These are phyloP conservation scores for Ctena decussata DNA, from an alignment of 2,888 invertebrate species.

Conservation along the genomic window DNA sequence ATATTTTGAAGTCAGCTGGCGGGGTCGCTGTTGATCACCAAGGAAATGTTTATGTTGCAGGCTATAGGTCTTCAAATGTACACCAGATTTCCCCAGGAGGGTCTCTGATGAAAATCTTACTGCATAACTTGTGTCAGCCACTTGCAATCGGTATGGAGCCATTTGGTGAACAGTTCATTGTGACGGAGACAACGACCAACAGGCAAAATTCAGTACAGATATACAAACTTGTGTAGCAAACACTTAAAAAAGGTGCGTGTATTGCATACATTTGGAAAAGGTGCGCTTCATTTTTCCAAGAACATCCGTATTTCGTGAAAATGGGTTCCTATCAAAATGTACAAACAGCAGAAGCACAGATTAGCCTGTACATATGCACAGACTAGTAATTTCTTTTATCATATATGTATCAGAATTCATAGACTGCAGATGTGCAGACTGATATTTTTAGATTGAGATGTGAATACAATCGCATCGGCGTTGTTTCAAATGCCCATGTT, in stretches of 20 bases:
- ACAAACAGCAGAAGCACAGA: no score
- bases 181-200: constrained; percentile 59
- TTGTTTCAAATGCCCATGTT: no score
- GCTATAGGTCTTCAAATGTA: constrained; percentile 58
- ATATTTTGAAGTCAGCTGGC: constrained; percentile 63
- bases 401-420: no score
- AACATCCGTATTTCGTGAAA: no score
- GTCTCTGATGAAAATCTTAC: constrained; percentile 55
- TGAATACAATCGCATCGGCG: no score
- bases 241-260: no score
- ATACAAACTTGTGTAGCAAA: constrained; percentile 53
- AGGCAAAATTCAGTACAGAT: constrained; percentile 62
- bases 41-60: constrained; percentile 64
- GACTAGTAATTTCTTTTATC: no score
- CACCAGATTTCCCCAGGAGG: constrained; percentile 64
- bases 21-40: constrained; percentile 64
- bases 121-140: constrained; percentile 59
- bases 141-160: constrained; percentile 56
- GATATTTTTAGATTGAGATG: no score
- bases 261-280: no score
- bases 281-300: not conserved
- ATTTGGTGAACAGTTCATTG: constrained; percentile 56
- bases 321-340: no score
- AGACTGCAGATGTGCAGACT: no score
- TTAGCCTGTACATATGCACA: no score